Evolutionary conservation across 2,797 vertebrate genomes (phyloP).

Genomic region (Decapterus maruadsi): DNA sequence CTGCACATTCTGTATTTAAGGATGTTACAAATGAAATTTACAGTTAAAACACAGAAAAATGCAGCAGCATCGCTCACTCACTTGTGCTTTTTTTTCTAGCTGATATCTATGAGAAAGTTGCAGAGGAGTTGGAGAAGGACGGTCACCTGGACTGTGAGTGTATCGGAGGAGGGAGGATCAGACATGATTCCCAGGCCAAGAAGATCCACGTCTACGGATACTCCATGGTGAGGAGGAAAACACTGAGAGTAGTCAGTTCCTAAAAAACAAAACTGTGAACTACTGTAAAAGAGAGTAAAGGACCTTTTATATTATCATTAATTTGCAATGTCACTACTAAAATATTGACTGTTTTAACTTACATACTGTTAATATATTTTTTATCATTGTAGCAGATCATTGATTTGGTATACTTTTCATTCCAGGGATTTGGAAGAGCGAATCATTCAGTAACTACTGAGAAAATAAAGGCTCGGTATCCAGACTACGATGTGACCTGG

Average conservation of each 20-base stretch:
- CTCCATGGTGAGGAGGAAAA: constrained; percentile 88
- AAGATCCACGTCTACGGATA: constrained; percentile 97
- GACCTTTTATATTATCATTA: background rate
- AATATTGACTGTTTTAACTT: background rate
- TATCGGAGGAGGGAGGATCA: constrained; percentile 94
- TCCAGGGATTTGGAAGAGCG: constrained; percentile 93
- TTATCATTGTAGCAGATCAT: background rate
- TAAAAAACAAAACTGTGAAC: background rate
- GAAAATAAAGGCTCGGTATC: constrained; percentile 90
- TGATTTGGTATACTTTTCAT: background rate
- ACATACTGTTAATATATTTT: background rate
- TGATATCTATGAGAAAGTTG: constrained; percentile 92
- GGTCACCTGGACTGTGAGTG: constrained; percentile 91
- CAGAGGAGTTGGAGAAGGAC: constrained; percentile 87
- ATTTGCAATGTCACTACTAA: background rate
- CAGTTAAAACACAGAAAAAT: background rate
- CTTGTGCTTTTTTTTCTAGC: constrained; percentile 75
- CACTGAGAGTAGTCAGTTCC: background rate
- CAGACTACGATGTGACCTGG: constrained; percentile 94
- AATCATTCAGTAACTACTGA: constrained; percentile 90
- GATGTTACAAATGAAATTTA: background rate
- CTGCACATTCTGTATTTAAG: background rate
- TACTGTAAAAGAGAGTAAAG: background rate
- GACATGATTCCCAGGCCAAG: constrained; percentile 86
- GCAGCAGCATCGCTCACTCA: background rate